Conservation (phyloP, 2,888 invertebrate species). For the Caenorhabditis sp. region DNA sequence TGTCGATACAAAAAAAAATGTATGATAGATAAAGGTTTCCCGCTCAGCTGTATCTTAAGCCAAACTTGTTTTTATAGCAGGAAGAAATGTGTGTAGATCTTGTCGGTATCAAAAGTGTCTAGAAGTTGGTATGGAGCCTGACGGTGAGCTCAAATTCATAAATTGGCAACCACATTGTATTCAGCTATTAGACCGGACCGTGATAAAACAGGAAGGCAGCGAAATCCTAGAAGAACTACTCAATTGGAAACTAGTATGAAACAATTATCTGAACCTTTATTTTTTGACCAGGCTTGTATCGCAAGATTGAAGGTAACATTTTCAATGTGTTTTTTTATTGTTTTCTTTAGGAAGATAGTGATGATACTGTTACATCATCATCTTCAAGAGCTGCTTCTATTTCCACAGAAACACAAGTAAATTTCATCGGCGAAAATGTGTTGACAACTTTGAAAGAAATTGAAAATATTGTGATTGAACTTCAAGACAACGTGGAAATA, state of each 20-base stretch:
- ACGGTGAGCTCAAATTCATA: conserved; percentile 65
- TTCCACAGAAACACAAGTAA: conserved; percentile 45
- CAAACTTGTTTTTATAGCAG: too few relatives aligned
- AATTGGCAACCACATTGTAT: conserved; percentile 13
- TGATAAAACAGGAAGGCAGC: conserved; percentile 82
- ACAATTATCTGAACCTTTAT: conserved; percentile 54
- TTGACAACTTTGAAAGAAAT: conserved; percentile 78
- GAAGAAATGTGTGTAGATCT: conserved; percentile 81
- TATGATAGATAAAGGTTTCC: conserved; percentile 81
- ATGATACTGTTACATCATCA: conserved; percentile 53
- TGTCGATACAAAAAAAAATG: conserved; percentile 81
- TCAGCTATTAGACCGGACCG: conserved; percentile 81
- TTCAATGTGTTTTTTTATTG: neutral
- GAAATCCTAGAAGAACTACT: conserved; percentile 77
- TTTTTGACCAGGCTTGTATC: conserved; percentile 61
- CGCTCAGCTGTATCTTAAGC: too few relatives aligned
- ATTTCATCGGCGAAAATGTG: conserved; percentile 66
- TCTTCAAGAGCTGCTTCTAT: conserved; percentile 60
- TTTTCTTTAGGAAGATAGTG: conserved; percentile 56
- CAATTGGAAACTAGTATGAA: conserved; percentile 28
- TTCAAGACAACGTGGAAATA: conserved; percentile 60
- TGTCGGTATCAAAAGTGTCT: conserved; percentile 82
- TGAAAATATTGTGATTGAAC: conserved; percentile 74
- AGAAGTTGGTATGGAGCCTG: conserved; percentile 82
- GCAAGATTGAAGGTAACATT: conserved; percentile 21